Base-by-base conservation (phyloP, 2,797 vertebrate genomes). In the Menidia menidia region DNA sequence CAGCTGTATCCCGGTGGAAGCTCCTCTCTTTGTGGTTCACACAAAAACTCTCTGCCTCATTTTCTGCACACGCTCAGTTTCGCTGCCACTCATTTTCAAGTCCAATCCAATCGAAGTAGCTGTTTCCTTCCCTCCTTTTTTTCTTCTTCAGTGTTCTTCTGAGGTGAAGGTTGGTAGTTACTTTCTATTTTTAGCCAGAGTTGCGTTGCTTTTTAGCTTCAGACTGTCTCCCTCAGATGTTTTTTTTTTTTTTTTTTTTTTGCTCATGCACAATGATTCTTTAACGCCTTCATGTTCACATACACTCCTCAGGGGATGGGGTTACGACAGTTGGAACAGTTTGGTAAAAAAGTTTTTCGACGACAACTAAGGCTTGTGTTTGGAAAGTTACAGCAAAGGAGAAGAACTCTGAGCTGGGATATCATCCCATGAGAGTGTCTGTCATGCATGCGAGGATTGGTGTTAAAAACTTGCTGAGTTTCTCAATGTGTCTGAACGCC, bases 181-280 rank as follows among this genome's bases (percentile, higher is more conserved):
- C 25, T 43, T 9, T 78, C 83, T 92, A 90, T 91, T 88, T 88
- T 89, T 90, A 92, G 77, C 51, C 39, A 33, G 47, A 69, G 80
- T 77, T 77, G 70, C 61, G 61, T 77, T 82, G 70, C 65, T 75
- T 88, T 83, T 84, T 78, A 83, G 79, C 66, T 79, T 78, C 58
- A 82, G 73, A 78, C 57, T 86, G 9, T 74, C 68, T 77, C 25
- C 12, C 63, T 82, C 51, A 64, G 50, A 74, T 77, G 73, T 77
- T 59, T 70, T 75, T 67, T 75, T 77, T 79, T 73, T 25, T 68
- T 77, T 75, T 77, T 59, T 70, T 75, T 67, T 75, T 77, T 79
- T 73, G 65, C 79, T 82, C 73, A 71, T 75, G 73, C 76, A 87
- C 85, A 87, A 78, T 86, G 73, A 86, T 89, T 76, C 74, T 81